Evolutionary conservation across 2,797 vertebrate species (phyloP).

Genomic region (Tenualosa ilisha): DNA sequence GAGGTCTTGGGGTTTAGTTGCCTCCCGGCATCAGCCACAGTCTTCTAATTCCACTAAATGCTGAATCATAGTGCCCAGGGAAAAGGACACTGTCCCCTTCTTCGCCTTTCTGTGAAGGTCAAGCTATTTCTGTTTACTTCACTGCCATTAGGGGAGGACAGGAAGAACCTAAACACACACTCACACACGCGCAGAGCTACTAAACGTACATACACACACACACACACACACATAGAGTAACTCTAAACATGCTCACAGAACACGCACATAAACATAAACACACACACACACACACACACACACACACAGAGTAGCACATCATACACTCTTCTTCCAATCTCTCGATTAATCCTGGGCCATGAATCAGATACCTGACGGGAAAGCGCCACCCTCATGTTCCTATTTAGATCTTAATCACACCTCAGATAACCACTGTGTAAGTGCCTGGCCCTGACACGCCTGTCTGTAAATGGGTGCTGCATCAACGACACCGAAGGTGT

Average conservation of each 20-base stretch:
- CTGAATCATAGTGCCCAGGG: slow-evolving; percentile 13
- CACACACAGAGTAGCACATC: too few species aligned
- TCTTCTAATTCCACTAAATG: not conserved
- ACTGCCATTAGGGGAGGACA: not conserved
- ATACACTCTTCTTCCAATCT: not conserved
- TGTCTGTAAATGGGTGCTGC: not conserved
- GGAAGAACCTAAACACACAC: not conserved
- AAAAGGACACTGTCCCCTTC: not conserved
- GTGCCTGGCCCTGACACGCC: not conserved
- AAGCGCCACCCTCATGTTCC: not conserved
- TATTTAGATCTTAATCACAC: not conserved
- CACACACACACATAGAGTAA: too few species aligned
- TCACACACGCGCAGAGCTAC: too few species aligned
- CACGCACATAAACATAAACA: too few species aligned
- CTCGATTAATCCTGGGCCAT: not conserved
- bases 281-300: too few species aligned
- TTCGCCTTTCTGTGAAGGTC: slow-evolving; percentile 32
- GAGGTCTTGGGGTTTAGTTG: not conserved
- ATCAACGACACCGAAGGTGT: not conserved
- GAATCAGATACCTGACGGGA: slow-evolving; percentile 4
- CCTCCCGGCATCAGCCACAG: not conserved
- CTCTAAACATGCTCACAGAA: too few species aligned
- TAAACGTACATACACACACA: too few species aligned
- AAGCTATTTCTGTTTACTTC: not conserved
- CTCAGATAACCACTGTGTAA: not conserved